Conservation (phyloP, 2,113 vertebrate genomes). For the Hemichromis elongatus region DNA sequence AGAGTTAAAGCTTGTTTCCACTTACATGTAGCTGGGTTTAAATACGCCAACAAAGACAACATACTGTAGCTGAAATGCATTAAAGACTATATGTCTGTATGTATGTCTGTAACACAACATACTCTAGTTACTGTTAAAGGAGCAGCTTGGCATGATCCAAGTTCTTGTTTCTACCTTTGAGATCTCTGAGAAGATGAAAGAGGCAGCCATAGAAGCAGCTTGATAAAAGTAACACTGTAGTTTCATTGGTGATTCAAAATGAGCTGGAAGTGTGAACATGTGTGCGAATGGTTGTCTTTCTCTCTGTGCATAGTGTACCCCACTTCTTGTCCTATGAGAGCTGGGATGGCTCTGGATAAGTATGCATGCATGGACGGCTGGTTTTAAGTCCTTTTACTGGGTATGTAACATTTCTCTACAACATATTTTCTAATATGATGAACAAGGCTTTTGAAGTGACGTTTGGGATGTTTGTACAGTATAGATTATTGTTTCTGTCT, state of each 20-base stretch:
- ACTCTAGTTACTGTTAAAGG: background rate
- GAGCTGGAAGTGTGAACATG: background rate
- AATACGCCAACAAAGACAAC: background rate
- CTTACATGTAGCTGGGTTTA: background rate
- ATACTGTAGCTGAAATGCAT: background rate
- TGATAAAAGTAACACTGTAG: background rate
- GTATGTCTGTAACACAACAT: background rate
- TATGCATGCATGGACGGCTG: background rate
- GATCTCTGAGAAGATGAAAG: background rate
- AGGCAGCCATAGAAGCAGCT: background rate
- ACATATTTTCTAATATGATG: background rate
- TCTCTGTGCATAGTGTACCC: background rate
- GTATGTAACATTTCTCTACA: background rate
- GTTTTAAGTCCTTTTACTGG: background rate
- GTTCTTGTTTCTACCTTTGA: background rate
- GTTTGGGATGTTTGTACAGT: background rate
- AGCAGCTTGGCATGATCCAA: background rate
- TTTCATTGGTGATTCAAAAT: background rate
- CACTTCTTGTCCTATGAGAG: background rate
- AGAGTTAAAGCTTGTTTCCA: background rate
- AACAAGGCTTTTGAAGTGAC: background rate
- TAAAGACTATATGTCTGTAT: background rate
- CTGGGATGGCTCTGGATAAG: background rate
- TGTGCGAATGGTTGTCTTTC: background rate
- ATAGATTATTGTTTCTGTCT: background rate